Evolutionary conservation across 2,888 invertebrate genomes (phyloP), one percentile per base, ranked within the genome.

Genomic region (Oscheius sp.): DNA sequence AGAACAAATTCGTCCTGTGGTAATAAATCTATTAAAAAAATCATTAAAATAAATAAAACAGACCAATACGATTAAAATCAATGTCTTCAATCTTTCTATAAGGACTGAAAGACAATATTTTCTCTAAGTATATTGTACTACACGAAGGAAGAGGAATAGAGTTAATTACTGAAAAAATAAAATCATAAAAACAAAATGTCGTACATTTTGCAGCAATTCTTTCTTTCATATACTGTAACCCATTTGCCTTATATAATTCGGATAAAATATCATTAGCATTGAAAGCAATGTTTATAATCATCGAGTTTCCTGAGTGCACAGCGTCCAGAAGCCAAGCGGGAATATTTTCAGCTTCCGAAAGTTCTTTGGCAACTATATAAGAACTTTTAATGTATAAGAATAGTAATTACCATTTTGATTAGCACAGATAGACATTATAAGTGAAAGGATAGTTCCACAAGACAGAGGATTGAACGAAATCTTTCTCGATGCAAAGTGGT

Each of bases 261-360:
- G 20, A 32, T 14, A 54, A 33, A 17, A 36, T 20, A 9, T 24
- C 4, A 12, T 54, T 54, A 2, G 54, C 32, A 32, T 54, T 54
- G 20, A 54, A 54, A 33, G 36, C 33, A 20, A 33, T 33, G n/a
- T n/a, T 54, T 20, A 33, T 32, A 8, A 33, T 36, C 2, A 36
- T 32, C 4, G 33, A 33, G 22, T n/a, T 33, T 1, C 33, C 33
- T 4, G 17, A 17, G 17, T 54, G 33, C 5, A 54, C 32, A 9
- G 54, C 54, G n/a, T 54, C 54, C 1, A n/a, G 20, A 33, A 54
- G 54, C 54, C 54, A 54, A 12, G 14, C 20, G 9, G 54, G 33
- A 3, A 54, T 17, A 20, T 54, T 54, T 32, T 54, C 54, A 2
- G 32, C 20, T 17, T 54, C 54, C 5, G 36, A n/a, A 4, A 54